Conservation (phyloP, 1,140 invertebrate genomes). For the Ostrea edulis region DNA sequence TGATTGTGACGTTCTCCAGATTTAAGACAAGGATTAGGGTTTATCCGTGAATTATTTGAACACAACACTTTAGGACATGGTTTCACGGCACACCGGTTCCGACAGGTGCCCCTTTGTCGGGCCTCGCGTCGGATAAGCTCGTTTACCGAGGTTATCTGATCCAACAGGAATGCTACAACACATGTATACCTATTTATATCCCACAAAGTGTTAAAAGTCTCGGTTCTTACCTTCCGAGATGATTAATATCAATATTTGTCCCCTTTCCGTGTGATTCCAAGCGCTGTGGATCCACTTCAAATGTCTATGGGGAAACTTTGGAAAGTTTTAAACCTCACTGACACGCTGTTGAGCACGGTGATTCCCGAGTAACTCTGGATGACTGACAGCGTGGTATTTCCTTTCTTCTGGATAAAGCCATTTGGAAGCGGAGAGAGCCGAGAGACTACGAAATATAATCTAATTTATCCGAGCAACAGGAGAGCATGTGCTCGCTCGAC, state of each 20-base stretch:
- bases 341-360: slow-evolving; percentile 29
- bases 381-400: slow-evolving; percentile 34
- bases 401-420: slow-evolving; percentile 38
- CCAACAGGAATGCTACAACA: slow-evolving; percentile 53
- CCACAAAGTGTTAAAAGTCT: slow-evolving; percentile 27
- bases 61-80: not conserved
- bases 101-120: slow-evolving; percentile 27
- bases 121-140: slow-evolving; percentile 54
- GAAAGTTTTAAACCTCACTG: slow-evolving; percentile 12
- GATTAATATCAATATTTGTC: slow-evolving; percentile 32
- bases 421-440: slow-evolving; percentile 34
- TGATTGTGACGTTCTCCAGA: not conserved
- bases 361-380: slow-evolving; percentile 31
- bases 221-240: slow-evolving; percentile 12
- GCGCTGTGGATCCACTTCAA: not conserved
- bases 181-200: slow-evolving; percentile 30
- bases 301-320: not conserved
- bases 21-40: slow-evolving; percentile 7
- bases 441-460: slow-evolving; percentile 34
- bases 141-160: slow-evolving; percentile 53
- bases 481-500: slow-evolving; percentile 22
- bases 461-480: slow-evolving; percentile 28
- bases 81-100: slow-evolving; percentile 26
- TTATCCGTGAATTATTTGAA: slow-evolving; percentile 1
- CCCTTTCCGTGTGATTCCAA: not conserved